Conservation (phyloP, 2,113 vertebrate species). For the Paedocypris sp. region DNA sequence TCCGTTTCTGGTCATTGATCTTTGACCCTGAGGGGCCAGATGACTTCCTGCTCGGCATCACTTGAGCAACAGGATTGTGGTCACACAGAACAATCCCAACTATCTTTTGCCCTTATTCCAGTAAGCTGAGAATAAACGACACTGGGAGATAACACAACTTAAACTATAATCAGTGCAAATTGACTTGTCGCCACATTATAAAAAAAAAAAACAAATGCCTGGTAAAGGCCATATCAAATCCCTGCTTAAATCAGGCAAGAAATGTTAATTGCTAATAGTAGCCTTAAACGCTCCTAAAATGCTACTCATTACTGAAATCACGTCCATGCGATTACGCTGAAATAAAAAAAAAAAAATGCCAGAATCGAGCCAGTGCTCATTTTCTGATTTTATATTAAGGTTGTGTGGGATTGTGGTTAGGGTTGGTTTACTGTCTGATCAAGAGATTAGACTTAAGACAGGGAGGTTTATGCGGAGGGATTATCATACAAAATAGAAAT, state of each 20-base stretch:
- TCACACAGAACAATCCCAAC: neutral
- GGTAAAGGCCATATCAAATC: neutral
- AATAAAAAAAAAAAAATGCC: neutral
- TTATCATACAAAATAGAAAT: neutral
- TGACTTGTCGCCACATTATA: neutral
- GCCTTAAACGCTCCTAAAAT: neutral
- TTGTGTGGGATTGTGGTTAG: neutral
- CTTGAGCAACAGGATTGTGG: neutral
- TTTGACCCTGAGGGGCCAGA: conserved; percentile 2
- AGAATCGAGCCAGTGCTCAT: too few species aligned
- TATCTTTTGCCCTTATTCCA: neutral
- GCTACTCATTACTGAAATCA: neutral
- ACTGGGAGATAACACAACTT: neutral
- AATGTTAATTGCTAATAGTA: neutral
- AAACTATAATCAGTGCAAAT: neutral
- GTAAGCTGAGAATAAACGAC: neutral
- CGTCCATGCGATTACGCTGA: neutral
- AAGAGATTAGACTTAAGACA: neutral
- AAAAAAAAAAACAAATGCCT: neutral
- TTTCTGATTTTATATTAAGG: neutral
- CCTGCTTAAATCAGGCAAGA: neutral
- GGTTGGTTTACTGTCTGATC: neutral
- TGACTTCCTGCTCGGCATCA: conserved; percentile 17
- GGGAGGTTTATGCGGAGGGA: neutral
- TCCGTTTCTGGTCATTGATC: conserved; percentile 9